Base-by-base conservation (phyloP, 2,797 vertebrate genomes). In the Crenuchus spilurus region DNA sequence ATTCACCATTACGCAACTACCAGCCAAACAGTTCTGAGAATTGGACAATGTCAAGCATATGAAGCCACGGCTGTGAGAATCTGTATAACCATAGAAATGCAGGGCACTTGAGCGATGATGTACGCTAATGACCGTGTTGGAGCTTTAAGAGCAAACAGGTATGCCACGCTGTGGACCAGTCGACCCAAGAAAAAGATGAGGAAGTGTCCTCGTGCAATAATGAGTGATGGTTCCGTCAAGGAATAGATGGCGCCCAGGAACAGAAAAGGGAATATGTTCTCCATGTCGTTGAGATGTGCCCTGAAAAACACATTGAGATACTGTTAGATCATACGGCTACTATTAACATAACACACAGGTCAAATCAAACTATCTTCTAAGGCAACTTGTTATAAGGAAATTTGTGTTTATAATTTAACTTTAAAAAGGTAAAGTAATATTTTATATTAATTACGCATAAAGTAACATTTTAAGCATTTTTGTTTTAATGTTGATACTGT, bases 181-280 rank as follows among this genome's bases (percentile, higher is more conserved):
- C 98, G 94, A 3, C 86, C 91, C 41, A 88, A 0, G 4, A 96
- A 94, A 89, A 99, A 95, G 22, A 93, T 61, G 2, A 95, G 80
- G 85, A 98, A 99, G 83, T 99, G 98, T 22, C 92, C 72, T 74
- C 91, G 91, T 54, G 97, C 98, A n/a, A 92, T 73, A 0, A 75
- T 0, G 0, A 92, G 86, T 0, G 86, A 88, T 1, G 97, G 96
- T 10, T 90, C 91, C 1, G 90, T 93, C 86, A 97, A 74, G 60
- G 91, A 94, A 87, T 98, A 99, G 85, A 97, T 20, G 0, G 96
- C 90, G 0, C 97, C 96, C 0, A 99, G 88, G 86, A 99, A 99
- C 31, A 99, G 91, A 89, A 99, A 99, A 0, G 98, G 95, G 1
- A 94, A 89, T 84, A 99, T 98, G 89, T 94, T 99, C 88, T 99